Evolutionary conservation across 2,888 invertebrate species (phyloP).

Genomic region (Loripinus fragilis): DNA sequence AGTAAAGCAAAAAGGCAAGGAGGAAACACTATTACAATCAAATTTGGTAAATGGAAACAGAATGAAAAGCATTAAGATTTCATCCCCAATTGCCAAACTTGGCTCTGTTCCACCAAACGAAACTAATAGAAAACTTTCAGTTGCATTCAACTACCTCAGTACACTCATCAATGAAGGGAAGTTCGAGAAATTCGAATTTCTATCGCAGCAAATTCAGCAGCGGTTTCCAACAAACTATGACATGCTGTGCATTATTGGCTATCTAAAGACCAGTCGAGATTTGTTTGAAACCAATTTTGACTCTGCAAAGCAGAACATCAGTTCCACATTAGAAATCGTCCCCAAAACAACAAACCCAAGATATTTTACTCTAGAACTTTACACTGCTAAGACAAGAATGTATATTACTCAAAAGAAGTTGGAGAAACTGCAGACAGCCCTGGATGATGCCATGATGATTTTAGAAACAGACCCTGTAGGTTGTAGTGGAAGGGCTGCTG

Average conservation of each 20-base stretch:
- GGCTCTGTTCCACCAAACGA: background rate
- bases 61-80: background rate
- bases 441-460: slow-evolving; percentile 63
- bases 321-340: slow-evolving; percentile 48
- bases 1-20: background rate
- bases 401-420: slow-evolving; percentile 63
- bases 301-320: slow-evolving; percentile 53
- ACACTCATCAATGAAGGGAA: slow-evolving; percentile 63
- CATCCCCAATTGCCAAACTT: background rate
- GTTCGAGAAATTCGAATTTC: slow-evolving; percentile 47
- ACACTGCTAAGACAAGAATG: slow-evolving; percentile 61
- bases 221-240: slow-evolving; percentile 40
- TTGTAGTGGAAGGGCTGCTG: slow-evolving; percentile 62
- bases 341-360: slow-evolving; percentile 59
- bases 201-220: slow-evolving; percentile 33
- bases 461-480: slow-evolving; percentile 61
- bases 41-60: background rate
- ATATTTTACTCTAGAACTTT: slow-evolving; percentile 60
- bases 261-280: slow-evolving; percentile 56
- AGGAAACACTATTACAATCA: background rate
- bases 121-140: slow-evolving; percentile 33
- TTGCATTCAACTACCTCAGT: slow-evolving; percentile 62
- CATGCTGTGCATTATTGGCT: slow-evolving; percentile 58
- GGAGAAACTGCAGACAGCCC: slow-evolving; percentile 53
- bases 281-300: slow-evolving; percentile 57